Conservation (phyloP, 2,113 vertebrate genomes). For the Poeciliopsis turrubarensis region DNA sequence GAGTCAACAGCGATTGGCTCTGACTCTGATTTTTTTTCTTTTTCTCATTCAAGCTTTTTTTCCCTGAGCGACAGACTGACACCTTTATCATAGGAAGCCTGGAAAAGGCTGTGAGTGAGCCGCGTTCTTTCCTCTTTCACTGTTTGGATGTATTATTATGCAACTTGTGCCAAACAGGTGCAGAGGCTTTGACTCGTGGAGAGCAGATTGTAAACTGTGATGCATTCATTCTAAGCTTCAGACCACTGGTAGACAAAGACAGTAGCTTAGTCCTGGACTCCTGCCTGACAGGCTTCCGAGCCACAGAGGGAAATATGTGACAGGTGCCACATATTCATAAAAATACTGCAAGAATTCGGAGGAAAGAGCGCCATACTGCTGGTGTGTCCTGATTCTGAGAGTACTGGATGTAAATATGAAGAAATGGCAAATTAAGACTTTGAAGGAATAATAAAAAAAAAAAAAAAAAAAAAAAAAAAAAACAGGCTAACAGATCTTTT, state of each 20-base stretch:
- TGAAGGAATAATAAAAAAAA: too few species aligned
- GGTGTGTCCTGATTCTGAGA: not conserved
- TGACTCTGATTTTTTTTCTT: not conserved
- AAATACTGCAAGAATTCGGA: conserved; percentile 12
- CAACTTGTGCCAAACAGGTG: conserved; percentile 38
- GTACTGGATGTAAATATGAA: not conserved
- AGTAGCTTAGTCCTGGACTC: not conserved
- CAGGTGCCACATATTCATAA: conserved; percentile 8
- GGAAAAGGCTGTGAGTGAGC: conserved; percentile 7
- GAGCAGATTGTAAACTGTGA: conserved; percentile 14
- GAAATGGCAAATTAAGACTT: not conserved
- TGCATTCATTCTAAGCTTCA: conserved; percentile 24
- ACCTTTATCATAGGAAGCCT: conserved; percentile 12
- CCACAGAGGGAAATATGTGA: not conserved
- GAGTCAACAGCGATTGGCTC: not conserved
- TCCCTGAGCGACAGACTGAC: conserved; percentile 1
- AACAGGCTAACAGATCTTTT: not conserved
- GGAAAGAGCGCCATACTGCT: not conserved
- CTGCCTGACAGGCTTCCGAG: not conserved
- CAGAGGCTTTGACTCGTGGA: conserved; percentile 27
- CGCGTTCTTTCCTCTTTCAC: conserved; percentile 12
- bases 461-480: not conserved
- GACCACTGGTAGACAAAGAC: not conserved
- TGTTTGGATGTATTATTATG: not conserved
- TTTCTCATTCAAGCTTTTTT: too few species aligned